A percentile compares a stretch with the other conserved stretches of the same genome.
These are phyloP conservation scores for Epizoanthus ramosus DNA, from an alignment of 92 coral and sea anemone genomes.

Conservation along the genomic window DNA sequence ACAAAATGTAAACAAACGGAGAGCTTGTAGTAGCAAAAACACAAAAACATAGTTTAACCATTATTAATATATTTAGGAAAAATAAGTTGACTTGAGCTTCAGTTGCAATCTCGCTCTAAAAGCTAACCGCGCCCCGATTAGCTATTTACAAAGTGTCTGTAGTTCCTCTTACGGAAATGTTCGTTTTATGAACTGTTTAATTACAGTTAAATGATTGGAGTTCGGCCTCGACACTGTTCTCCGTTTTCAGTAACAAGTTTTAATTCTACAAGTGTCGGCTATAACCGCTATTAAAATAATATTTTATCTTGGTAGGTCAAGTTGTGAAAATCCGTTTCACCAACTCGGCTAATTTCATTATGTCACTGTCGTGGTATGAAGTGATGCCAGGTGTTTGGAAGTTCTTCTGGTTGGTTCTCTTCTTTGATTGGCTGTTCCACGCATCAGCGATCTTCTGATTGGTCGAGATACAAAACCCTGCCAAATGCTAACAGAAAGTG, in stretches of 20 bases:
- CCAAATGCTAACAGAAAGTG: constrained; percentile 11
- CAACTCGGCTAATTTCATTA: neutral
- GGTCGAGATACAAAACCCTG: neutral
- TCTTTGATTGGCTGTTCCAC: constrained; percentile 10
- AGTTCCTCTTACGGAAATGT: too few species aligned
- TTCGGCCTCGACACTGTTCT: neutral
- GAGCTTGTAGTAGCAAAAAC: too few species aligned
- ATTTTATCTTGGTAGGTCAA: neutral
- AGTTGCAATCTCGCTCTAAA: too few species aligned
- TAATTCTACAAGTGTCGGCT: neutral
- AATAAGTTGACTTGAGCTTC: too few species aligned
- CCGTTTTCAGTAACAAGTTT: neutral
- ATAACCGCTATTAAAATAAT: neutral
- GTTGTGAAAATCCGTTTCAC: neutral
- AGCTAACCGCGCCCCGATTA: too few species aligned
- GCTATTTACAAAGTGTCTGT: too few species aligned
- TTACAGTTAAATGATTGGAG: too few species aligned
- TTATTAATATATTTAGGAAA: too few species aligned
- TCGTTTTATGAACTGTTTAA: too few species aligned
- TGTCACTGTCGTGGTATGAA: constrained; percentile 21
- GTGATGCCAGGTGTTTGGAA: constrained; percentile 36
- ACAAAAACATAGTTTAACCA: too few species aligned
- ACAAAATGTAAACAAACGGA: too few species aligned
- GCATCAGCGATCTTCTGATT: neutral
- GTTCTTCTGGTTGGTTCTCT: neutral